These are phyloP conservation scores for Neosilurus hyrtlii DNA, from an alignment of 2,797 vertebrate genomes.

Conservation along the genomic window DNA sequence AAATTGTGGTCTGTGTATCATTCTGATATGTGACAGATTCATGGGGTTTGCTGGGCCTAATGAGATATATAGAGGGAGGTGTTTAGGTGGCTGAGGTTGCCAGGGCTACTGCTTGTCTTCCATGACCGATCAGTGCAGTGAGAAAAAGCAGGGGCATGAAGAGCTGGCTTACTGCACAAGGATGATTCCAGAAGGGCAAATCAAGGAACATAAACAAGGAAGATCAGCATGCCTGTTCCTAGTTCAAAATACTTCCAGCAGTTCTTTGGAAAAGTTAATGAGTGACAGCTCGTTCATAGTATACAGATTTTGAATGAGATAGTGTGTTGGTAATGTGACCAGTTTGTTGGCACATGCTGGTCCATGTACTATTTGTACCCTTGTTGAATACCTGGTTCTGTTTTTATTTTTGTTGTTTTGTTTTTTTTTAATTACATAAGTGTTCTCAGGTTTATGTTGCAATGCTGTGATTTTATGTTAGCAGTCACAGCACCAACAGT, in stretches of 20 bases:
- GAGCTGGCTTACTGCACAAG: conserved; percentile 22
- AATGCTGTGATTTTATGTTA: background rate
- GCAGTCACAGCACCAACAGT: background rate
- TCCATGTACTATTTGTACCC: background rate
- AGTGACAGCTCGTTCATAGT: conserved; percentile 1
- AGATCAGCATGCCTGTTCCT: conserved; percentile 32
- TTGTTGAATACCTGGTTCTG: background rate
- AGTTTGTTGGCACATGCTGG: background rate
- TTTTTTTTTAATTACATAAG: background rate
- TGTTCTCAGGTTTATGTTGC: background rate
- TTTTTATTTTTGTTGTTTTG: no score
- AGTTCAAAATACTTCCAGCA: conserved; percentile 24
- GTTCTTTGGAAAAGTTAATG: conserved; percentile 19
- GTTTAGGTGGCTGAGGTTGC: conserved; percentile 38
- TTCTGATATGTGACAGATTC: conserved; percentile 11
- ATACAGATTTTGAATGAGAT: background rate
- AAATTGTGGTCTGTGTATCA: background rate
- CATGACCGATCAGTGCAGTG: conserved; percentile 11
- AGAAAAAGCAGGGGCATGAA: conserved; percentile 8
- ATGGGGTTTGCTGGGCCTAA: background rate
- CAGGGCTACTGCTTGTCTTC: conserved; percentile 27
- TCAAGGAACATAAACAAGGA: conserved; percentile 16
- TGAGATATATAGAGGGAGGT: conserved; percentile 38
- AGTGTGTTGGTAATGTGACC: background rate
- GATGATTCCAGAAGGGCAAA: conserved; percentile 36